Evolutionary conservation across 2,797 vertebrate species (phyloP), one percentile per base, ranked within the genome.

Genomic region (Acomys russatus): DNA sequence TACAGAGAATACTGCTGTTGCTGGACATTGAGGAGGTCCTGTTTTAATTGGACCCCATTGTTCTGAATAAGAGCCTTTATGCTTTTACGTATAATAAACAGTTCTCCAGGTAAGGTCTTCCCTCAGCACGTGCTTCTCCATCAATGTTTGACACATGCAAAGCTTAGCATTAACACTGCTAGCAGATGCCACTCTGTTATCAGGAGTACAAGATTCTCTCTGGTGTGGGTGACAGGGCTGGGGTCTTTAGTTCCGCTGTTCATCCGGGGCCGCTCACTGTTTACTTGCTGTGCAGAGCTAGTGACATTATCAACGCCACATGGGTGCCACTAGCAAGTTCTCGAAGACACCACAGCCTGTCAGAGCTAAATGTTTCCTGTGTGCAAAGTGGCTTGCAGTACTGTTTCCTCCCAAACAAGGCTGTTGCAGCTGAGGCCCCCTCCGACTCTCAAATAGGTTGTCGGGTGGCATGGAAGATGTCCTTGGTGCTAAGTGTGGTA

Each of bases 141-240:
- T 66, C 12, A n/a, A 63, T 59, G 51, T 74, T 56, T 64, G 17
- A 33, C 30, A 79, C 7, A 23, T 51, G 10, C 56, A 94, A 90
- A 64, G 2, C 7, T 64, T 38, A 80, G 59, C 25, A 76, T 30
- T 33, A 59, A 71, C 22, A n/a, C 23, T 44, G n/a, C 12, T 71
- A 86, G 38, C 70, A 59, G 83, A 88, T 63, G 23, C 14, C 20
- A 6, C 54, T 97, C 25, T 93, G 63, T n/a, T 76, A n/a, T 86
- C 0, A 54, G 8, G 44, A 0, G 14, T 14, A 83, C 44, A 76
- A 30, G 20, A 54, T 70, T 71, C 17, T 92, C n/a, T 54, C 9
- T 61, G 66, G 14, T 33, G 10, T 2, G 33, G 18, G 77, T 79
- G 9, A 51, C 30, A 68, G 54, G 3, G 8, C 18, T 79, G 14